Base-by-base conservation (phyloP, 2,797 vertebrate genomes). In the Silurus lanzhouensis region DNA sequence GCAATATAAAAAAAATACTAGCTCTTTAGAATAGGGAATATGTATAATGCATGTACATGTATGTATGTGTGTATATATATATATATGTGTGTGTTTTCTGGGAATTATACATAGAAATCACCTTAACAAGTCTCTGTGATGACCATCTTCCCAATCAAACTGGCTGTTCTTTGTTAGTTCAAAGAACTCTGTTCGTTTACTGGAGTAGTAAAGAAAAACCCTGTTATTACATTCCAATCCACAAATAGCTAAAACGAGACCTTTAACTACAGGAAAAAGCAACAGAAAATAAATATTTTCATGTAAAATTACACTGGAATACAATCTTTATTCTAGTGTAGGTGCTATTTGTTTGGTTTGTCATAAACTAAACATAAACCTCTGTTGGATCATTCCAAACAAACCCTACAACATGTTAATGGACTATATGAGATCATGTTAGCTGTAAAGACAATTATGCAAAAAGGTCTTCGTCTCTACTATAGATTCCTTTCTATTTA, bases 181-280 rank as follows among this genome's bases (percentile, higher is more conserved):
- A 86, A 99, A 99, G 92, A 99, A 99, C 87, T 99, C 97, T 84
- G 95, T 96, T 90, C 97, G 94, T 88, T 96, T 97, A 94, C 98
- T 99, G 92, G 85, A 66, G 25, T 71, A 76, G 71, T 5, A 84
- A 14, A 71, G 13, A 57, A 44, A 84, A 71, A 75, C 0, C 19
- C 19, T 55, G 20, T 83, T 66, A 27, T 68, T 27, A 5, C 48
- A 58, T 10, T 27, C 48, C 67, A 66, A 31, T 38, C 17, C 25
- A 19, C 9, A 14, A 9, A 57, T 14, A 12, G 3, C 46, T 10
- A 19, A 19, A 79, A 63, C 10, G n/a, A 6, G n/a, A 25, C 13
- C 13, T n/a, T 64, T 75, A 7, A 55, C 17, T 75, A 48, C 72
- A 55, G 48, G 22, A 74, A 14, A 13, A 52, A 13, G 70, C 46